phyloP scores from a whole-genome alignment of 2,888 invertebrate genomes.

The Xanthia togata region DNA sequence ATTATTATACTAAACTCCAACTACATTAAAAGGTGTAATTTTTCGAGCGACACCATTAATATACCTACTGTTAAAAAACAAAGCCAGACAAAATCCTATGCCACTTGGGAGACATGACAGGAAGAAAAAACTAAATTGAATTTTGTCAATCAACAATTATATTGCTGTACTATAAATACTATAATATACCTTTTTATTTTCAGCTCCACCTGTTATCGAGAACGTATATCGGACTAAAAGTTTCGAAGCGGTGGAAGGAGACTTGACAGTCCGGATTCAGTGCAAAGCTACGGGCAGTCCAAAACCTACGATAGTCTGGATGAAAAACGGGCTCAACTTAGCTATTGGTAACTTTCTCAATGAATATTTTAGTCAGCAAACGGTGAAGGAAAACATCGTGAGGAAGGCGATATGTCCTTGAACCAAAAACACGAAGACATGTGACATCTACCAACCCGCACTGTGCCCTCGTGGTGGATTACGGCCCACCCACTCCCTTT shows the following conservation, averaged over 20 bases:
- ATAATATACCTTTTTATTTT: constrained; percentile 51
- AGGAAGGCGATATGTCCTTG: no score
- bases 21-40: no score
- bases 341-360: constrained; percentile 68
- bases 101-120: neutral
- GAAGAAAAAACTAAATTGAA: neutral
- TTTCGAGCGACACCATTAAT: neutral
- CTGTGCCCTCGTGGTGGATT: no score
- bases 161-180: no score
- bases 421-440: no score
- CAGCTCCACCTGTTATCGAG: constrained; percentile 73
- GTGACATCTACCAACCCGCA: no score
- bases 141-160: neutral
- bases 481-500: no score
- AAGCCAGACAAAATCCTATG: no score
- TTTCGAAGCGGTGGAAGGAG: constrained; percentile 67
- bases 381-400: no score
- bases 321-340: constrained; percentile 64
- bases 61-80: neutral
- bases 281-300: constrained; percentile 76
- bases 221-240: constrained; percentile 47
- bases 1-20: no score
- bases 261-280: constrained; percentile 69
- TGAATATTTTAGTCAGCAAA: neutral
- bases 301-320: constrained; percentile 75